Evolutionary conservation across 2,888 invertebrate genomes (phyloP), one percentile per base, ranked within the genome.

Genomic region (Cephus spinipes): DNA sequence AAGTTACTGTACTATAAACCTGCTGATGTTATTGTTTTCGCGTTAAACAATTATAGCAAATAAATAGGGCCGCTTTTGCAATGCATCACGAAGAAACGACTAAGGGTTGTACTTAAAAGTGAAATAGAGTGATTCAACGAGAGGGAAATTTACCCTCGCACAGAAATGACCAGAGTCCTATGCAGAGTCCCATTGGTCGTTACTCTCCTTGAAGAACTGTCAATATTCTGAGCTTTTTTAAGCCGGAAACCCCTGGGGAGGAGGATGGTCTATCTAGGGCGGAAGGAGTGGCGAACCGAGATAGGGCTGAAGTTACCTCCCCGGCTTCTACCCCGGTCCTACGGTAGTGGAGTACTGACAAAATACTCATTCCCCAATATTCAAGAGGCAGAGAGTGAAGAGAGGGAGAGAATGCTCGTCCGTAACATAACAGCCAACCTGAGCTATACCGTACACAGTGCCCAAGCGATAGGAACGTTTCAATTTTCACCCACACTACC

Each of bases 391-490:
- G 71, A 71, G 71, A 55, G 55, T 23, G 55, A 35, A 68, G 40
- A 34, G 36, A n/a, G 11, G n/a, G 68, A 77, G 75, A 74, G 80
- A 79, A 82, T 81, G 81, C 82, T 80, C 79, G 79, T 79, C 83
- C 55, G 23, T 55, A 55, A 23, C 23, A 55, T 55, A 55, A 55
- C 55, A 55, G 55, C 55, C 55, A 55, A 55, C 31, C 31, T 15
- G 12, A 15, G 71, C 33, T 71, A 12, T 71, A 71, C 71, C 1
- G 71, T 55, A 33, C 2, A 31, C 71, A 71, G 71, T 33, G 32
- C 71, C 68, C 36, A 74, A n/a, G 69, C 80, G 83, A 86, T 86
- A 85, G 83, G 86, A 87, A 87, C 85, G 85, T 87, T 87, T 88
- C 88, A 88, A 88, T 88, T 87, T 88, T 85, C 87, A 81, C 80